These are phyloP conservation scores for Pseudomyrmex flavicornis DNA, from an alignment of 1,140 invertebrate genomes.

Conservation along the genomic window DNA sequence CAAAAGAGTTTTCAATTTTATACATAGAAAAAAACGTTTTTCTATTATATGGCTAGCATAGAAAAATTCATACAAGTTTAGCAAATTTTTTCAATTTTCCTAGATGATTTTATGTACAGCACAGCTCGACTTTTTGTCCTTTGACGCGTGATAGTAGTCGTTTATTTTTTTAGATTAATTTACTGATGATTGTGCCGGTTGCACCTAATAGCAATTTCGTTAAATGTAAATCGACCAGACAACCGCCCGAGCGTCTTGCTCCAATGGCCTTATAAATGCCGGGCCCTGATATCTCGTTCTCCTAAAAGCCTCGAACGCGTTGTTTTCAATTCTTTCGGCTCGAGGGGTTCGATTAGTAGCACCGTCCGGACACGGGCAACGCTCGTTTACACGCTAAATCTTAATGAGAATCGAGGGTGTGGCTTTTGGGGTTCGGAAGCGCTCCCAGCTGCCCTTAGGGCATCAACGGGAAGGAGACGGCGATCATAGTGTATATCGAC, in stretches of 20 bases:
- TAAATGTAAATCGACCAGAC: slow-evolving; percentile 48
- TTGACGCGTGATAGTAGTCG: background rate
- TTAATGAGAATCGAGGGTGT: slow-evolving; percentile 74
- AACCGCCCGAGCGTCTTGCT: slow-evolving; percentile 18
- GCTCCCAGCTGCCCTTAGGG: slow-evolving; percentile 65
- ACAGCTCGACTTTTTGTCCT: background rate
- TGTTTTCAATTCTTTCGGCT: slow-evolving; percentile 69
- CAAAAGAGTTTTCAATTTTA: too few relatives aligned
- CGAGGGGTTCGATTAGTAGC: slow-evolving; percentile 57
- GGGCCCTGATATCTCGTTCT: slow-evolving; percentile 39
- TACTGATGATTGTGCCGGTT: slow-evolving; percentile 17
- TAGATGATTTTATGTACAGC: background rate
- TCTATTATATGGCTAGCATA: too few relatives aligned
- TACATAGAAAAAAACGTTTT: too few relatives aligned
- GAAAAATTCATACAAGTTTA: background rate
- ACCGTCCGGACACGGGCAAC: slow-evolving; percentile 60
- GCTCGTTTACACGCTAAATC: slow-evolving; percentile 72
- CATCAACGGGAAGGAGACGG: slow-evolving; percentile 51
- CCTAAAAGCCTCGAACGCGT: slow-evolving; percentile 45
- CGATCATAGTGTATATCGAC: slow-evolving; percentile 49
- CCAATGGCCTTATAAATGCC: slow-evolving; percentile 10
- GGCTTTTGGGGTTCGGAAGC: slow-evolving; percentile 66
- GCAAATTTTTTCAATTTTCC: background rate
- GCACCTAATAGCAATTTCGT: slow-evolving; percentile 30
- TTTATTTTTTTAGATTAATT: background rate